Conservation (phyloP, 2,888 invertebrate genomes). For the Erynnis tages region DNA sequence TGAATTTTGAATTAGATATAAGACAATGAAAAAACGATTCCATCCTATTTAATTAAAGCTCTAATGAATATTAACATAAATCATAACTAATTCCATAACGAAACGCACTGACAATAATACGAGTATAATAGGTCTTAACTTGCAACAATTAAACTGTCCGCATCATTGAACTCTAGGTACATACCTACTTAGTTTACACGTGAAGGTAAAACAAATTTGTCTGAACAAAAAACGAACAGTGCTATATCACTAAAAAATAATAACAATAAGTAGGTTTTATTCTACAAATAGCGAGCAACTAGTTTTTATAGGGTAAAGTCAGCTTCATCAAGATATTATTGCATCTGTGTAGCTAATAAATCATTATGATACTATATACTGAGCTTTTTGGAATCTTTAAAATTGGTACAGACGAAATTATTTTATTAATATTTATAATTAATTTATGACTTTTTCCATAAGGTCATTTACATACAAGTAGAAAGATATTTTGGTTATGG, state of each 20-base stretch:
- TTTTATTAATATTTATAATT: too few relatives aligned
- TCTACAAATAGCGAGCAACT: slow-evolving; percentile 57
- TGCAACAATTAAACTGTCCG: neutral
- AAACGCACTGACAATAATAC: neutral
- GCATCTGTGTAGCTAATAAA: too few relatives aligned
- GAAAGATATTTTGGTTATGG: too few relatives aligned
- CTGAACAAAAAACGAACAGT: slow-evolving; percentile 13
- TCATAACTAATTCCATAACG: neutral
- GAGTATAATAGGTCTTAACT: neutral
- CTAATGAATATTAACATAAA: neutral
- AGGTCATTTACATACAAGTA: too few relatives aligned
- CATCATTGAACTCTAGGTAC: neutral
- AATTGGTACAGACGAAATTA: too few relatives aligned
- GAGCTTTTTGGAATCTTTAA: too few relatives aligned
- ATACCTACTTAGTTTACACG: neutral
- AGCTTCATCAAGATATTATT: too few relatives aligned
- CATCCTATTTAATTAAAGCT: too few relatives aligned
- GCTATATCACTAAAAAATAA: slow-evolving; percentile 24
- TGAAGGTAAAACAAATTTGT: slow-evolving; percentile 9
- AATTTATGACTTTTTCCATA: too few relatives aligned
- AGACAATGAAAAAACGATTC: too few relatives aligned
- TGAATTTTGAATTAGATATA: too few relatives aligned
- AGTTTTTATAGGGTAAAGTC: slow-evolving; percentile 66
- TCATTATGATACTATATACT: too few relatives aligned
- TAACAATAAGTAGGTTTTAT: slow-evolving; percentile 42